Evolutionary conservation across 2,888 invertebrate species (phyloP).

Genomic region (Crossocerus cetratus): DNA sequence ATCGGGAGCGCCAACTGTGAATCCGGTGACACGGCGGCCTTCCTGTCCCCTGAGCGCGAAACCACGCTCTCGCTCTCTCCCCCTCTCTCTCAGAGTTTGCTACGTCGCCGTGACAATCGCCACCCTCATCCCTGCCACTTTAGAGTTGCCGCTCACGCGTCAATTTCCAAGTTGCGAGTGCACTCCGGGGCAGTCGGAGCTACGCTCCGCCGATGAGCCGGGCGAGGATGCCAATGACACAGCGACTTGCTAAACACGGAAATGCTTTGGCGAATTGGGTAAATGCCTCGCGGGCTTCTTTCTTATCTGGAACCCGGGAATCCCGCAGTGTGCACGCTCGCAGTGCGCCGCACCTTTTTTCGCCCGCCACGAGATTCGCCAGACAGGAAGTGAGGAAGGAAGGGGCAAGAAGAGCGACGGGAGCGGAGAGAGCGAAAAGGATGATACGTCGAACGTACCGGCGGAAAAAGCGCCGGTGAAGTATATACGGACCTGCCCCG

Average conservation of each 20-base stretch:
- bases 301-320: neutral
- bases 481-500: constrained; percentile 45
- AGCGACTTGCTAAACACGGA: no score
- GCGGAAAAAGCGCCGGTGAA: constrained; percentile 46
- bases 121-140: no score
- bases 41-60: constrained; percentile 61
- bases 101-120: no score
- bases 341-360: neutral
- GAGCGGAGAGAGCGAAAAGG: constrained; percentile 24
- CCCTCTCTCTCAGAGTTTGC: no score
- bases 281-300: neutral
- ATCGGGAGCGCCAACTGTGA: constrained; percentile 67
- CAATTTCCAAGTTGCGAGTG: no score
- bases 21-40: constrained; percentile 66
- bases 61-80: constrained; percentile 48
- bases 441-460: constrained; percentile 26
- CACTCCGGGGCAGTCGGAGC: no score
- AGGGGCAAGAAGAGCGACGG: neutral
- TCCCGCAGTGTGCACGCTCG: neutral
- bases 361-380: neutral
- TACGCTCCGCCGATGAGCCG: no score
- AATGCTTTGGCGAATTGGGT: neutral
- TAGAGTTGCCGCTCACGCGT: no score
- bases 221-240: no score
- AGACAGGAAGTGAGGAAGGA: neutral